Evolutionary conservation across 2,888 invertebrate genomes (phyloP), one percentile per base, ranked within the genome.

Genomic region (Tanytarsus gracilentus): DNA sequence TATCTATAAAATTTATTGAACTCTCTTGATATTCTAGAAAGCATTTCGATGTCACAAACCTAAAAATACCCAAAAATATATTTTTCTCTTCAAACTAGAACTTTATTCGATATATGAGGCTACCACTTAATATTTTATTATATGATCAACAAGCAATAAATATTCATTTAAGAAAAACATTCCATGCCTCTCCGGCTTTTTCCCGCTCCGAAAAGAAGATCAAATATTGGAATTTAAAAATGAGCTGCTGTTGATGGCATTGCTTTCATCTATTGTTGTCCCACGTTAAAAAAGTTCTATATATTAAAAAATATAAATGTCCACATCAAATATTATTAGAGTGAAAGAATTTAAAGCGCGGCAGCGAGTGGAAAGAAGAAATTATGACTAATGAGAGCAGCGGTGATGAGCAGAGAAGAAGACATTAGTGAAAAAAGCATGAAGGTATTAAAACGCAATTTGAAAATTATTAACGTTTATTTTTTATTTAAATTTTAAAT

Each of bases 71-170:
- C 33, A 14, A 33, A 33, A 33, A 33, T n/a, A 33, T 33, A 33
- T n/a, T n/a, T n/a, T n/a, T n/a, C n/a, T n/a, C n/a, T n/a, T n/a
- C n/a, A n/a, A n/a, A n/a, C n/a, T n/a, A n/a, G n/a, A n/a, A n/a
- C n/a, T n/a, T n/a, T n/a, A n/a, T n/a, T n/a, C n/a, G n/a, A n/a
- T n/a, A n/a, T n/a, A n/a, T n/a, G 8, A 44, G 14, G 40, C 55
- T 56, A 36, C 55, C 55, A 56, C 27, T 58, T 48, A 44, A 58
- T 58, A 30, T 48, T 58, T 29, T 29, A 27, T 40, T 56, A 23
- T 30, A 48, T 48, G 44, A 58, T 48, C 58, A 48, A 58, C 58
- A 58, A 56, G 23, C 58, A 58, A 58, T 58, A 56, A 56, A 56
- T 56, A 39, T 44, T 44, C 55, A 55, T 39, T 55, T 40, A 40